These are phyloP conservation scores for Dynastes grantii DNA, from an alignment of 2,888 invertebrate species.

Conservation along the genomic window DNA sequence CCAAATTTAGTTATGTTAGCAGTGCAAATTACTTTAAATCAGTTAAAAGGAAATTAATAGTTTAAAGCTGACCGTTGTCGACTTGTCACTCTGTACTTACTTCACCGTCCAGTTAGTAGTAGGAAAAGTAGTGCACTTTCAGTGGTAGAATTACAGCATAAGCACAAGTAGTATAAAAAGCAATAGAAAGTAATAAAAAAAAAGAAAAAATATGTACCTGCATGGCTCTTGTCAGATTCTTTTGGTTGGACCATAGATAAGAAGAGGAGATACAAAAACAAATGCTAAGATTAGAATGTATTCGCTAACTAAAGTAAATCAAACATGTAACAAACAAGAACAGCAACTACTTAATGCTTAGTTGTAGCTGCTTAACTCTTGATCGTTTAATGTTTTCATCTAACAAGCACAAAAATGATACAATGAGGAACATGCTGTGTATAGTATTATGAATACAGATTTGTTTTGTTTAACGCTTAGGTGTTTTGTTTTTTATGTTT, in stretches of 20 bases:
- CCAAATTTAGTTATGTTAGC: background rate
- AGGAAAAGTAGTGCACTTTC: conserved; percentile 32
- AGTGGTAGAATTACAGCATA: conserved; percentile 28
- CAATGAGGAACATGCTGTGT: conserved; percentile 39
- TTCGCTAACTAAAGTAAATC: conserved; percentile 48
- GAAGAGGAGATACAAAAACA: conserved; percentile 65
- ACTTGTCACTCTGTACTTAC: conserved; percentile 21
- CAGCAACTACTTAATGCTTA: background rate
- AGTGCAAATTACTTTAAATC: background rate
- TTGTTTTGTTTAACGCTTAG: conserved; percentile 6
- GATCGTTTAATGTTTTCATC: conserved; percentile 21
- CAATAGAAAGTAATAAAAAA: conserved; percentile 35
- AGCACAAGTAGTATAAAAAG: conserved; percentile 33
- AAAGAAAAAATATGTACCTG: conserved; percentile 65
- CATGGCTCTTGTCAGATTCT: conserved; percentile 67
- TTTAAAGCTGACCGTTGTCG: background rate
- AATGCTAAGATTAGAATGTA: conserved; percentile 57
- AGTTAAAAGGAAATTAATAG: background rate
- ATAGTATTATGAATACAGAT: conserved; percentile 44
- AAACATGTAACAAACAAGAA: conserved; percentile 41
- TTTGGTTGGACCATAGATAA: conserved; percentile 63
- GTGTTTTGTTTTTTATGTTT: conserved; percentile 22
- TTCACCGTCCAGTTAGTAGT: conserved; percentile 29
- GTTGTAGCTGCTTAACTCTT: background rate
- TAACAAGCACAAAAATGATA: conserved; percentile 40